Base-by-base conservation (phyloP, 2,797 vertebrate genomes). In the Furcifer pardalis region DNA sequence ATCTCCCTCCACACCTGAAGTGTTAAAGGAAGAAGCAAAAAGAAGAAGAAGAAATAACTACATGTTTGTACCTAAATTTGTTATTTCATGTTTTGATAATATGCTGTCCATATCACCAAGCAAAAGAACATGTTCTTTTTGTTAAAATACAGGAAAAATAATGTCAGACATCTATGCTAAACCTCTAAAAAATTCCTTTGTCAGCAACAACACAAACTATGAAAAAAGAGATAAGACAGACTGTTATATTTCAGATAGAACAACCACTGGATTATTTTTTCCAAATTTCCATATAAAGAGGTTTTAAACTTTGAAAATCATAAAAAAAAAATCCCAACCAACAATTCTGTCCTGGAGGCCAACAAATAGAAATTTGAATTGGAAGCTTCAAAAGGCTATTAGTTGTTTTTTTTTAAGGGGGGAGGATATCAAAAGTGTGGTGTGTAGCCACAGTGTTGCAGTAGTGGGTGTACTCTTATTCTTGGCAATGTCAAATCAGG, bases 241-340 rank as follows among this genome's bases (percentile, higher is more conserved):
- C 10, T 12, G 30, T 56, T 56, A n/a, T 63, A 42, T 35, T 10
- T 63, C 75, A 68, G 32, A 32, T 6, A 72, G 46, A 75, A 77
- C 62, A 32, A 2, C 12, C 76, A 25, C 84, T 73, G 8, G 62
- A 30, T 78, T 30, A 59, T 37, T 63, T 21, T 75, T n/a, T 69
- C n/a, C 49, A 83, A 19, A 68, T 42, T 46, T 83, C 79, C 9
- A 71, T 25, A 86, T 49, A 69, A 63, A 75, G n/a, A 37, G 0
- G n/a, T 77, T 88, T 87, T 68, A 85, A 56, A 62, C 27, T 74
- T 78, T 83, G 1, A 63, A 77, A 75, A 44, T 42, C n/a, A 65
- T 62, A 49, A 49, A 49, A 49, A 49, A 49, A 19, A 56, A 56
- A n/a, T 32, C 9, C n/a, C n/a, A n/a, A n/a, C n/a, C n/a, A n/a